These are phyloP conservation scores for Procavia capensis DNA, from an alignment of 2,113 vertebrate genomes.

Conservation along the genomic window DNA sequence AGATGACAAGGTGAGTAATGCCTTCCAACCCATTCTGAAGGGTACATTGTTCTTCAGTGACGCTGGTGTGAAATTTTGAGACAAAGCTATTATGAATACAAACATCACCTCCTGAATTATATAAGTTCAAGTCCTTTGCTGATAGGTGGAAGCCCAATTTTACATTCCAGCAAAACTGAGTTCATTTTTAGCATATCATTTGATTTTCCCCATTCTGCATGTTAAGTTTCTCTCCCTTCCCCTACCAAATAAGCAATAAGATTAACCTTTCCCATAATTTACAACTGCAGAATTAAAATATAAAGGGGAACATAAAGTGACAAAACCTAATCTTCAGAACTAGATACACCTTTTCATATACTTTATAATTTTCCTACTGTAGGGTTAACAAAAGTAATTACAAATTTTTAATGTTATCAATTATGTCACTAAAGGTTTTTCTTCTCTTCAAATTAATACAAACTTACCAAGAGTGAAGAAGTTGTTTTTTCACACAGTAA, in stretches of 20 bases:
- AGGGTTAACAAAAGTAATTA: constrained; percentile 10
- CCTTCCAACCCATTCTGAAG: background rate
- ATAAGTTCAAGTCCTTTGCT: constrained; percentile 25
- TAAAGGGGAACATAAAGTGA: background rate
- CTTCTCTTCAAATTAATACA: constrained; percentile 4
- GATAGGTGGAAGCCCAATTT: constrained; percentile 26
- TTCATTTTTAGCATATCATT: constrained; percentile 38
- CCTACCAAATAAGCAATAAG: constrained; percentile 13
- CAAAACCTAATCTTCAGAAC: constrained; percentile 15
- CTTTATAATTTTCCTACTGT: constrained; percentile 23
- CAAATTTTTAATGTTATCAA: constrained; percentile 43
- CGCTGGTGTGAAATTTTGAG: constrained; percentile 21
- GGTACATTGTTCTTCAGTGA: background rate
- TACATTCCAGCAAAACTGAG: constrained; percentile 48
- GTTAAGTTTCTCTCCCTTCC: background rate
- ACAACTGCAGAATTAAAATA: constrained; percentile 7
- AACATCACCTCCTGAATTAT: background rate
- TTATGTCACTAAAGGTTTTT: background rate
- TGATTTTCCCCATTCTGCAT: background rate
- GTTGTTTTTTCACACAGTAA: constrained; percentile 98
- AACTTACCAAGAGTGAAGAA: constrained; percentile 97
- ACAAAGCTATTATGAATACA: constrained; percentile 23
- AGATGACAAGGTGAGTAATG: constrained; percentile 25
- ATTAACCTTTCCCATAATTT: constrained; percentile 26
- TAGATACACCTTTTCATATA: background rate